Evolutionary conservation across 2,888 invertebrate genomes (phyloP).

Genomic region (Biston betularia): DNA sequence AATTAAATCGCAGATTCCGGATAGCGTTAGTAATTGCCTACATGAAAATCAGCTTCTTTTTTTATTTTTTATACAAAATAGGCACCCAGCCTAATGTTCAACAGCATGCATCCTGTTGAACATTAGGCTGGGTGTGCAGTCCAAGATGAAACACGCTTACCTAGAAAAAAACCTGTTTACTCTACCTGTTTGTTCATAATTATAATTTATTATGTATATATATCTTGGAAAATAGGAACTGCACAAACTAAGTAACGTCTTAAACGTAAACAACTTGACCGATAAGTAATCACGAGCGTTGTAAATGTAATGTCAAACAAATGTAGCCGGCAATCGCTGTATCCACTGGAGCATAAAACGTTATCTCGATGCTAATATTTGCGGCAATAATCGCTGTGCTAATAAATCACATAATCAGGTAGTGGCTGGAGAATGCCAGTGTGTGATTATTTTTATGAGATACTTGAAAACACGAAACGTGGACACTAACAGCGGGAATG

Average conservation of each 20-base stretch:
- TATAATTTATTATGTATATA: not conserved
- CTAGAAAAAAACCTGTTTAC: no score
- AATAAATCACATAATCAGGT: slow-evolving; percentile 2
- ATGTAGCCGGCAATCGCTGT: not conserved
- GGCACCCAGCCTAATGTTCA: no score
- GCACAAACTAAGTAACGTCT: not conserved
- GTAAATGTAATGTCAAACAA: slow-evolving; percentile 3
- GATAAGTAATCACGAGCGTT: slow-evolving; percentile 15
- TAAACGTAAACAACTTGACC: slow-evolving; percentile 7
- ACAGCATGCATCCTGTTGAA: no score
- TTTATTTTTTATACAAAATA: no score
- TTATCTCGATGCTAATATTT: slow-evolving; percentile 24
- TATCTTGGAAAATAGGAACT: not conserved
- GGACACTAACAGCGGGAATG: no score
- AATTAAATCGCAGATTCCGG: no score
- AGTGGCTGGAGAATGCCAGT: not conserved
- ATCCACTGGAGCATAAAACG: not conserved
- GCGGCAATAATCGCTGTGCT: slow-evolving; percentile 1
- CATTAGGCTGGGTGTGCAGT: no score
- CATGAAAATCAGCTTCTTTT: no score
- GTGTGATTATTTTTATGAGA: slow-evolving; percentile 3
- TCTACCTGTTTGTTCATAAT: no score
- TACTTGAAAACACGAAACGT: not conserved
- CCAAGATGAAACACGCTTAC: no score
- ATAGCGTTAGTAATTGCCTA: no score